Evolutionary conservation across 2,888 invertebrate genomes (phyloP).

Genomic region (Seladonia tumulorum): DNA sequence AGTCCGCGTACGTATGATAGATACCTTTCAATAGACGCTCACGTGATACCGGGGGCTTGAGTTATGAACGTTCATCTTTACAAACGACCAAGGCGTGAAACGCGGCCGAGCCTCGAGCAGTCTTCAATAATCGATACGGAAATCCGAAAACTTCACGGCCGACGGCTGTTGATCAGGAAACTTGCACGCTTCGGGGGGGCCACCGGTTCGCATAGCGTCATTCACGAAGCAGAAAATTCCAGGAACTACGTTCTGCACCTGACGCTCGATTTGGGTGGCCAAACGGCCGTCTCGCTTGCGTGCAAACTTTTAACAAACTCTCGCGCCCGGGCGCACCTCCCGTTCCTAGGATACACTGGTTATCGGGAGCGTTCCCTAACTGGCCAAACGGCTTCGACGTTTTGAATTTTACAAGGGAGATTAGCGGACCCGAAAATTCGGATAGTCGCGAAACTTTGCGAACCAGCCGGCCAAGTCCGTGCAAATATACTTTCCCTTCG

Average conservation of each 20-base stretch:
- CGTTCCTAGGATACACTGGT: neutral
- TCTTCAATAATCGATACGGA: constrained; percentile 76
- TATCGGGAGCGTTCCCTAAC: constrained; percentile 3
- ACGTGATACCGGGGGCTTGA: neutral
- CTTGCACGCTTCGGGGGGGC: constrained; percentile 10
- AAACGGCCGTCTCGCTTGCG: constrained; percentile 33
- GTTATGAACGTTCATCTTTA: constrained; percentile 9
- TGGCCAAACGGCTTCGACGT: neutral
- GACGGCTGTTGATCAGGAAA: constrained; percentile 70
- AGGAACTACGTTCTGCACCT: constrained; percentile 55
- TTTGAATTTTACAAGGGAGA: neutral
- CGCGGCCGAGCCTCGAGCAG: constrained; percentile 63
- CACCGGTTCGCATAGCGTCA: constrained; percentile 27
- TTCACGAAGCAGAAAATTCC: constrained; percentile 27
- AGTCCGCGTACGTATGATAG: neutral
- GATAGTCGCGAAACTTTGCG: neutral
- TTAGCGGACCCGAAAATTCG: neutral
- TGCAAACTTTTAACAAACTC: constrained; percentile 38
- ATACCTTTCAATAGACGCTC: constrained; percentile 14
- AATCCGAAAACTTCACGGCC: constrained; percentile 58
- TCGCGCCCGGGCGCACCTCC: neutral
- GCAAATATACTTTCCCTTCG: neutral
- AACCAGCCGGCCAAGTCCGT: neutral
- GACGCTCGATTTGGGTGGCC: constrained; percentile 60
- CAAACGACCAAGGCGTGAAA: constrained; percentile 32